Conservation (phyloP, 1,140 invertebrate genomes). For the Micrasema longulum region DNA sequence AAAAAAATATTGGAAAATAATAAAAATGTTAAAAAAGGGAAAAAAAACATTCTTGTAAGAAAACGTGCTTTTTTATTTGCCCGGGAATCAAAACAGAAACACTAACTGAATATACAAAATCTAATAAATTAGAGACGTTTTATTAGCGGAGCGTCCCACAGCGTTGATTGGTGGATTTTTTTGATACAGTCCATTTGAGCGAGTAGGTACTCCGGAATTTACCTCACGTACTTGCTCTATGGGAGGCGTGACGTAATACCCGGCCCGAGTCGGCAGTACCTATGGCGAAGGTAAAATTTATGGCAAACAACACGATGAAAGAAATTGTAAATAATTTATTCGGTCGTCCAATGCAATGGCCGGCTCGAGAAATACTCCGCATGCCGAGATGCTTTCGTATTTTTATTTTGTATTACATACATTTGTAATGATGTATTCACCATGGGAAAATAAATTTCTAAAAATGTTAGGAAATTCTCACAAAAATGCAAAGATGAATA, state of each 20-base stretch:
- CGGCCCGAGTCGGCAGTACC: slow-evolving; percentile 28
- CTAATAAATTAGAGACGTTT: slow-evolving; percentile 52
- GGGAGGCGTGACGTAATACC: slow-evolving; percentile 53
- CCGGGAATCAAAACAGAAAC: slow-evolving; percentile 22
- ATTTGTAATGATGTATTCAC: not conserved
- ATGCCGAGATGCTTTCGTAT: slow-evolving; percentile 20
- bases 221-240: slow-evolving; percentile 51
- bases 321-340: slow-evolving; percentile 55
- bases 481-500: no score
- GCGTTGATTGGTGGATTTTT: slow-evolving; percentile 34
- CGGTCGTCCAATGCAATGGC: slow-evolving; percentile 38
- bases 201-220: slow-evolving; percentile 40
- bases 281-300: slow-evolving; percentile 47
- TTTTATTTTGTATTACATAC: slow-evolving; percentile 31
- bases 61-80: not conserved
- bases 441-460: not conserved
- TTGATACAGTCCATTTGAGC: slow-evolving; percentile 35
- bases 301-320: slow-evolving; percentile 53
- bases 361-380: not conserved
- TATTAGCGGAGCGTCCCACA: slow-evolving; percentile 37
- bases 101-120: slow-evolving; percentile 45
- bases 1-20: no score
- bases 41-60: no score
- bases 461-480: not conserved
- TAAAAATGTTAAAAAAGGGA: no score